Evolutionary conservation across 1,140 invertebrate genomes (phyloP), one percentile per base, ranked within the genome.

Genomic region (Wiebesia pumilae): DNA sequence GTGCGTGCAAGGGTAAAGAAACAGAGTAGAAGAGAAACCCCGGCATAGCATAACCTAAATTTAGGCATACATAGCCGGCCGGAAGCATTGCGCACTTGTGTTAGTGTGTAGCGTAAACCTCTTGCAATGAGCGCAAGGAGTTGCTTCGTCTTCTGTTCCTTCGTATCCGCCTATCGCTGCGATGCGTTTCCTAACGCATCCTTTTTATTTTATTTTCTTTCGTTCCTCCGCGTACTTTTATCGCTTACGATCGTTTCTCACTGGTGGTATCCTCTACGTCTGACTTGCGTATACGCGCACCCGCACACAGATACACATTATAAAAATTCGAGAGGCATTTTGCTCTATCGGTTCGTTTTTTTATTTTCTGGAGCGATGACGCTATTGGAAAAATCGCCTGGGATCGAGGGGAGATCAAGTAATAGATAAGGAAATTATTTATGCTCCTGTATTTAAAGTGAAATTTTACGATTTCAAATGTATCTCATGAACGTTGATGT

Each of bases 11-110:
- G 47, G 3, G 16, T 51, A 67, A 14, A 24, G 24, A 51, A 58
- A 38, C 73, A 10, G 47, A 79, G 78, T 33, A 81, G 79, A 19
- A 38, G 19, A 43, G 19, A 43, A 73, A 67, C 30, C 7, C 38
- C 47, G 19, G 14, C 27, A 73, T 54, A 27, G 54, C 7, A 24
- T 40, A 62, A 88, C 90, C 90, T 91, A 91, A 92, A 91, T 92
- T 92, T 91, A 91, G 90, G 90, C 89, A 89, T 90, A 85, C 87
- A 81, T 88, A 33, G 87, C 71, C 86, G 51, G 83, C 35, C 86
- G 88, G 84, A 88, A 88, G 85, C 85, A 87, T 87, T 87, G 87
- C 84, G 79, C 84, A 77, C 69, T 78, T 77, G 88, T 83, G 38
- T 83, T 54, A 19, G 67, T 33, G 27, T 21, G 10, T 24, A 62